Percentiles rank a stretch among this genome's conserved stretches.
Evolutionary conservation across 2,797 vertebrate genomes (phyloP).

Genomic region (Carduelis carduelis): DNA sequence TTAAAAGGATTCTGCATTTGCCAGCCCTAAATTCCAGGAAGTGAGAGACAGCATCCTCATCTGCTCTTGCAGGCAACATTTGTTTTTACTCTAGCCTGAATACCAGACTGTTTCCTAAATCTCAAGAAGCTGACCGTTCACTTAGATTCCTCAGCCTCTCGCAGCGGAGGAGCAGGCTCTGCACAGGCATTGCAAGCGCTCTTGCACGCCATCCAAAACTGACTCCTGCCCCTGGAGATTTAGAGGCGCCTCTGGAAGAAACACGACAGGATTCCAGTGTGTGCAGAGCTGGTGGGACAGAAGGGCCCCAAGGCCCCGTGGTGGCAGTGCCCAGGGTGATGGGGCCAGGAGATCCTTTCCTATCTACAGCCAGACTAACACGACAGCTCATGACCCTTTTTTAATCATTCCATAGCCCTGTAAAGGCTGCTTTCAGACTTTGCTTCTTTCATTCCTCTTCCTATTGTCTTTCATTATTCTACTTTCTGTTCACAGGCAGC

Average conservation of each 20-base stretch:
- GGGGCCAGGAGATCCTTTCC: background rate
- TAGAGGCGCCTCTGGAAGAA: background rate
- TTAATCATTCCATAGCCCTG: background rate
- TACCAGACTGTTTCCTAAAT: conserved; percentile 39
- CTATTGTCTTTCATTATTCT: background rate
- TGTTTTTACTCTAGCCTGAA: conserved; percentile 51
- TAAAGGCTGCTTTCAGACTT: background rate
- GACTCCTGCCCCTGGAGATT: background rate
- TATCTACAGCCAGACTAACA: background rate
- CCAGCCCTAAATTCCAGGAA: conserved; percentile 41
- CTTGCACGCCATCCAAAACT: background rate
- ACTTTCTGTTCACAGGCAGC: background rate
- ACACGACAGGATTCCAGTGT: background rate
- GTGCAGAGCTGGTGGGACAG: background rate
- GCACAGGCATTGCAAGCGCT: background rate
- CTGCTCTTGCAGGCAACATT: conserved; percentile 27
- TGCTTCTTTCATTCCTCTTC: background rate
- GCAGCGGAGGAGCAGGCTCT: background rate
- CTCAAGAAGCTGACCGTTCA: background rate
- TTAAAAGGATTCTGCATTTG: conserved; percentile 21
- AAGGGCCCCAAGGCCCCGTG: background rate
- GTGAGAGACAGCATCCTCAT: conserved; percentile 12
- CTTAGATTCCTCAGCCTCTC: conserved; percentile 28
- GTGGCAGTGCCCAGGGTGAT: rapidly evolving
- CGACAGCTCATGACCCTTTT: rapidly evolving